Evolutionary conservation across 2,113 vertebrate genomes (phyloP), one percentile per base, ranked within the genome.

Genomic region (Pelmatolapia mariae): DNA sequence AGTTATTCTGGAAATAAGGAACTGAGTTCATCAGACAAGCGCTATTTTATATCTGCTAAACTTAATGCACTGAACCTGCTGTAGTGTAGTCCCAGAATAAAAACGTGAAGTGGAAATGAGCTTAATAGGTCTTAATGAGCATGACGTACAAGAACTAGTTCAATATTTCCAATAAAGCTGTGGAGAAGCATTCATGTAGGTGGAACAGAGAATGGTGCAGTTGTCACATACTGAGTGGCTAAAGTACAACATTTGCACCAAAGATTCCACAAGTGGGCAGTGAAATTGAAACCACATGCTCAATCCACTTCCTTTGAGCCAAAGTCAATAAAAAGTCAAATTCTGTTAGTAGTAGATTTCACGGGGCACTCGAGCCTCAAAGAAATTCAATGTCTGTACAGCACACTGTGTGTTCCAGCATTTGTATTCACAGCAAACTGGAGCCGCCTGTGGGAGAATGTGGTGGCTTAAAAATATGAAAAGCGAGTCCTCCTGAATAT

Each of bases 291-390:
- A 63, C 83, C 45, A 59, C 88, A 87, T 91, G 83, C 59, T 88
- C 61, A 59, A 87, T 90, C 59, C 57, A 86, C 81, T 90, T 89
- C 82, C 68, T 29, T 86, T 86, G 59, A 91, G 89, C 91, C 84
- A 89, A 90, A 92, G 89, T 93, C 89, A 80, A 89, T 86, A 86
- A 92, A 90, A 94, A 93, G 90, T 91, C 83, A 90, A 80, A 86
- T 88, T 91, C 53, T 87, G 91, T 90, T 87, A 80, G 88, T 29
- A 33, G 85, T 8, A 53, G 84, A 92, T 92, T 92, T 94, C 76
- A 91, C 22, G 81, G 50, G 83, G 50, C 26, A 47, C 78, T n/a
- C 24, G 15, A 54, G 86, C 82, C 91, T 89, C 59, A 10, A 86
- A 92, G 86, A 89, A 92, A 91, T 38, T 53, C 87, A 82, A 11